Conservation (phyloP, 2,888 invertebrate species). For the Pomacea canaliculata region DNA sequence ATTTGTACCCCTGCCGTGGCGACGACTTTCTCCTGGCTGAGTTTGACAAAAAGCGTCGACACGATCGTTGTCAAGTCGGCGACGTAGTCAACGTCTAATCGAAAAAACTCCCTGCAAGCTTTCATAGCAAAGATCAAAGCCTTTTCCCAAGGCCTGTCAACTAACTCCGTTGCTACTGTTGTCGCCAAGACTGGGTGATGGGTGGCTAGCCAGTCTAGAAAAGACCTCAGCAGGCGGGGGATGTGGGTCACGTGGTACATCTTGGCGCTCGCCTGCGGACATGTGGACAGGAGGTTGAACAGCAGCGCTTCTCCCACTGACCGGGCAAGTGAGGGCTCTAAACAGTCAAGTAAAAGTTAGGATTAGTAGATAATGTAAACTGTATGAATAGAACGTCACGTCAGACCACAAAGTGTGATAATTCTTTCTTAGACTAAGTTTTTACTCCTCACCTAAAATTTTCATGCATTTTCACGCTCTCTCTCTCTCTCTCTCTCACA, state of each 20-base stretch:
- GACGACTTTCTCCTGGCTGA: neutral
- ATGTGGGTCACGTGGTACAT: neutral
- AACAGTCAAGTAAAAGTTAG: no score
- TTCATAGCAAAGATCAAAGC: neutral
- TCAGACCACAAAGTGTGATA: no score
- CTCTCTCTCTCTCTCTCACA: no score
- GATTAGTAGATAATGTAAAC: no score
- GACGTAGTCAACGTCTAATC: neutral
- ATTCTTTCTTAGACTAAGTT: no score
- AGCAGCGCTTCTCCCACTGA: no score
- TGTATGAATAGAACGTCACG: no score
- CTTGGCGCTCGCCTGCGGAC: no score
- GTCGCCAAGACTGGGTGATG: neutral
- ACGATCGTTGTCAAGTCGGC: neutral
- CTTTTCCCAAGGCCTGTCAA: neutral
- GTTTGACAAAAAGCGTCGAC: neutral
- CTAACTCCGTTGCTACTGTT: neutral
- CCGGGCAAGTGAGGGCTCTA: no score
- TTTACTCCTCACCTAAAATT: no score
- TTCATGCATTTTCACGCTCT: no score
- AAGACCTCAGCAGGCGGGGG: conserved; percentile 11
- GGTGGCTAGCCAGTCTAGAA: conserved; percentile 1
- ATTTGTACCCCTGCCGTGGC: neutral
- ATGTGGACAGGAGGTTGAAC: no score
- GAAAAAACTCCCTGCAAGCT: neutral